Percentiles rank a stretch among this genome's conserved stretches.
phyloP scores from a whole-genome alignment of 1,140 invertebrate genomes.

The Diploscapter pachys region DNA sequence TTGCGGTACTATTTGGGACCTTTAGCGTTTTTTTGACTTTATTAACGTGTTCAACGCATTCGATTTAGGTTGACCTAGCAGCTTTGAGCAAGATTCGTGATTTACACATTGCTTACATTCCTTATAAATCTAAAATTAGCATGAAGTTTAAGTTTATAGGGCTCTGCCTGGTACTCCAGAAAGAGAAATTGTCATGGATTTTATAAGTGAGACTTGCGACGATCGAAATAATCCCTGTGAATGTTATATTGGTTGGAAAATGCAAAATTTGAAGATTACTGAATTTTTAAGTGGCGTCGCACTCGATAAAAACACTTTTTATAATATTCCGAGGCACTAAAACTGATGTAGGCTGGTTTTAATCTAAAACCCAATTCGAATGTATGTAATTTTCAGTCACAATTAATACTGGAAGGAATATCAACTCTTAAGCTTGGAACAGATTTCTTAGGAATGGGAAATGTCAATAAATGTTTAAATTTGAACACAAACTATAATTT shows the following conservation, averaged over 20 bases:
- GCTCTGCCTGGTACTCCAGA: background rate
- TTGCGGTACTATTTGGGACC: too few species aligned
- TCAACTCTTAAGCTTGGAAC: conserved; percentile 2
- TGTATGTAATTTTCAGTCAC: conserved; percentile 3
- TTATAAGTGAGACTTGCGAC: conserved; percentile 8
- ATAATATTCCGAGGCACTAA: conserved; percentile 11
- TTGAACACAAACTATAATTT: background rate
- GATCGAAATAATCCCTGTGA: conserved; percentile 1
- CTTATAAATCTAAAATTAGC: too few species aligned
- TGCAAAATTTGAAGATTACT: background rate
- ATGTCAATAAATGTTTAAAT: background rate
- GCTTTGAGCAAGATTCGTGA: too few species aligned
- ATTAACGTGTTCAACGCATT: too few species aligned
- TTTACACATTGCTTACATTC: too few species aligned
- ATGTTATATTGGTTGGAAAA: conserved; percentile 10
- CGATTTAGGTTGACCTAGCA: too few species aligned
- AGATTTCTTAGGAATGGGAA: conserved; percentile 16
- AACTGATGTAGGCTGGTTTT: conserved; percentile 6
- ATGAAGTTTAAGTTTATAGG: background rate
- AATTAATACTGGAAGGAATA: conserved; percentile 12
- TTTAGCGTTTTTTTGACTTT: too few species aligned
- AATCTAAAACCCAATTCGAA: background rate
- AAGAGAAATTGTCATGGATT: background rate
- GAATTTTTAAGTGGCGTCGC: conserved; percentile 6
- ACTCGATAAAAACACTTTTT: background rate